A percentile compares a stretch with the other conserved stretches of the same genome.
These are phyloP conservation scores for Meghimatium bilineatum DNA, from an alignment of 2,888 invertebrate species.

Conservation along the genomic window DNA sequence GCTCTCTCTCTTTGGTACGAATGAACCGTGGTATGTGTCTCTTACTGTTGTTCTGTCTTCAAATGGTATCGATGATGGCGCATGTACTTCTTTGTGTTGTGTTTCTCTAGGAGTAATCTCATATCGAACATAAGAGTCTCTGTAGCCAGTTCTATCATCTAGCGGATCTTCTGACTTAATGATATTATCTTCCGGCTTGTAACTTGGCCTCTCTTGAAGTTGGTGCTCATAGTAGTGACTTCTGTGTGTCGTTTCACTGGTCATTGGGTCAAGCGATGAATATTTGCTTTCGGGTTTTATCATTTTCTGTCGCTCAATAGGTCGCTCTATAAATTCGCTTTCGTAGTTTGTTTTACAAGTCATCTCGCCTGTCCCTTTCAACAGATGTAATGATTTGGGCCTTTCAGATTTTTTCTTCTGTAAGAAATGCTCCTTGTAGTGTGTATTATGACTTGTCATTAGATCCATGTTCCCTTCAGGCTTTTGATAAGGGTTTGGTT, in stretches of 20 bases:
- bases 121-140: constrained; percentile 55
- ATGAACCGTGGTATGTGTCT: constrained; percentile 64
- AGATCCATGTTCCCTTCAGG: constrained; percentile 69
- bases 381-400: constrained; percentile 48
- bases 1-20: constrained; percentile 60
- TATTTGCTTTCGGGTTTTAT: constrained; percentile 46
- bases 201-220: constrained; percentile 40
- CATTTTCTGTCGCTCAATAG: constrained; percentile 24
- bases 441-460: constrained; percentile 60
- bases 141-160: constrained; percentile 56
- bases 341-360: constrained; percentile 41
- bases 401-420: constrained; percentile 34
- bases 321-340: constrained; percentile 40
- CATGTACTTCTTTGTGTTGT: constrained; percentile 20
- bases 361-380: constrained; percentile 49
- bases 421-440: constrained; percentile 40
- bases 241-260: constrained; percentile 65
- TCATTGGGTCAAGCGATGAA: constrained; percentile 36
- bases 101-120: constrained; percentile 51
- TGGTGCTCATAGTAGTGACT: constrained; percentile 55
- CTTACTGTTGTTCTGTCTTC: constrained; percentile 55
- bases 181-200: constrained; percentile 41
- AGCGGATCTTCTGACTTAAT: constrained; percentile 59
- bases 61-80: constrained; percentile 35
- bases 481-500: constrained; percentile 54